These are phyloP conservation scores for Myoxocephalus aenaeus DNA, from an alignment of 2,797 vertebrate species.

Conservation along the genomic window DNA sequence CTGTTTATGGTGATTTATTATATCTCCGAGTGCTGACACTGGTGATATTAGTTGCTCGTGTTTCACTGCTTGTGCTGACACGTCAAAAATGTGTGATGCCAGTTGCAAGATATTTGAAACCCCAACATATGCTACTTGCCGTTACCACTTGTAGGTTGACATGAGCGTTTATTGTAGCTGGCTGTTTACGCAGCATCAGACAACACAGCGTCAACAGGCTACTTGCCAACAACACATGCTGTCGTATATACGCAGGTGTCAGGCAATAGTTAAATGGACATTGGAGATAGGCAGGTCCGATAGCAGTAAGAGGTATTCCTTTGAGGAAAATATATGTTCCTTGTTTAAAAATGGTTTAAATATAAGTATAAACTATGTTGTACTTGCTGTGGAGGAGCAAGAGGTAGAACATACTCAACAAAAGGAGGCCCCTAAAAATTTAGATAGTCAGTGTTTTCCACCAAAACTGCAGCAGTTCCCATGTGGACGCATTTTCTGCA, in stretches of 20 bases:
- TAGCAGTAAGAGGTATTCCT: not conserved
- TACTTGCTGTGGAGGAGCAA: not conserved
- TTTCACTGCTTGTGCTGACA: constrained; percentile 7
- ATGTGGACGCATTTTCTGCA: not conserved
- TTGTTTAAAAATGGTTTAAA: not conserved
- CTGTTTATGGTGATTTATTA: not conserved
- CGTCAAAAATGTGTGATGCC: constrained; percentile 4
- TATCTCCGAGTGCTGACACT: not conserved
- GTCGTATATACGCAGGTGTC: constrained; percentile 6
- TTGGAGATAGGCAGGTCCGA: not conserved
- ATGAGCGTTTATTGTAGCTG: constrained; percentile 30
- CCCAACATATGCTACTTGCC: constrained; percentile 41
- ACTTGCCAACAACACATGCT: constrained; percentile 31
- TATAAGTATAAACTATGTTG: not conserved
- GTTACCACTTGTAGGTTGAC: constrained; percentile 32
- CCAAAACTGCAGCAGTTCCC: not conserved
- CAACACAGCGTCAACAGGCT: constrained; percentile 41
- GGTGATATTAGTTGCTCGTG: not conserved
- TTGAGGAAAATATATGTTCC: not conserved
- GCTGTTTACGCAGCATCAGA: constrained; percentile 38
- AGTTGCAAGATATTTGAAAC: constrained; percentile 19
- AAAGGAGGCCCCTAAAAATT: not conserved
- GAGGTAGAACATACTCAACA: not conserved
- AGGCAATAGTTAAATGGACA: constrained; percentile 16
- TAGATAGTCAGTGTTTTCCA: not conserved